phyloP scores from a whole-genome alignment of 2,888 invertebrate genomes.

The Gasteruption jaculator region DNA sequence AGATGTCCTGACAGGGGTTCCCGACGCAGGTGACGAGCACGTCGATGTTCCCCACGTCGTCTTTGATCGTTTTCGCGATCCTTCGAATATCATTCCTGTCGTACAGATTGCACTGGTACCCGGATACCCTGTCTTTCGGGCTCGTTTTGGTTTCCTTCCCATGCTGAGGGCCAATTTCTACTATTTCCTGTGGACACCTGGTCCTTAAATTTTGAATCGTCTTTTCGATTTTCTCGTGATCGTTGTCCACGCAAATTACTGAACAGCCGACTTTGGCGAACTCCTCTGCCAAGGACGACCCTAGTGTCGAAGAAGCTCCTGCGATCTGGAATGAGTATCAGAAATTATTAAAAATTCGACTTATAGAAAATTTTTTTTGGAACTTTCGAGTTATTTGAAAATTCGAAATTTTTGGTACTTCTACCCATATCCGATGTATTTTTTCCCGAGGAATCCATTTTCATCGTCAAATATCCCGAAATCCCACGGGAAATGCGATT shows the following conservation, averaged over 20 bases:
- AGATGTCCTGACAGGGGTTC: constrained; percentile 30
- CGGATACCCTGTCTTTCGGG: constrained; percentile 19
- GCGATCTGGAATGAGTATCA: constrained; percentile 37
- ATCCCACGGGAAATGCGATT: no score
- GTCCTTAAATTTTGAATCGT: constrained; percentile 23
- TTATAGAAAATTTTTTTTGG: constrained; percentile 8
- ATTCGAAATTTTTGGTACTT: not conserved
- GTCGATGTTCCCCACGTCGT: constrained; percentile 39
- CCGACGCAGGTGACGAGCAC: constrained; percentile 42
- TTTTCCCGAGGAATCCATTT: no score
- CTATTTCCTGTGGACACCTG: constrained; percentile 22
- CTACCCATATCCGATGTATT: no score
- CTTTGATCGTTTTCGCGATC: constrained; percentile 34
- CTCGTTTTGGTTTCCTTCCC: constrained; percentile 21
- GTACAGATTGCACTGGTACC: constrained; percentile 37
- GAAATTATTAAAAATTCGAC: constrained; percentile 3
- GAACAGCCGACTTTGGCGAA: constrained; percentile 39
- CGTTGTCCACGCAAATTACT: constrained; percentile 39
- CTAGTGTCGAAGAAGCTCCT: constrained; percentile 38
- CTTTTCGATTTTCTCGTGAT: constrained; percentile 25
- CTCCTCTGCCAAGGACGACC: constrained; percentile 37
- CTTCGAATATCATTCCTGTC: constrained; percentile 33
- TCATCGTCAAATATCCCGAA: no score
- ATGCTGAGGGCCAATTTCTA: constrained; percentile 25
- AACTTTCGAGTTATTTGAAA: constrained; percentile 9